phyloP scores from a whole-genome alignment of 53 echinoderm and acorn worm species.

The Pentamera pediparva region DNA sequence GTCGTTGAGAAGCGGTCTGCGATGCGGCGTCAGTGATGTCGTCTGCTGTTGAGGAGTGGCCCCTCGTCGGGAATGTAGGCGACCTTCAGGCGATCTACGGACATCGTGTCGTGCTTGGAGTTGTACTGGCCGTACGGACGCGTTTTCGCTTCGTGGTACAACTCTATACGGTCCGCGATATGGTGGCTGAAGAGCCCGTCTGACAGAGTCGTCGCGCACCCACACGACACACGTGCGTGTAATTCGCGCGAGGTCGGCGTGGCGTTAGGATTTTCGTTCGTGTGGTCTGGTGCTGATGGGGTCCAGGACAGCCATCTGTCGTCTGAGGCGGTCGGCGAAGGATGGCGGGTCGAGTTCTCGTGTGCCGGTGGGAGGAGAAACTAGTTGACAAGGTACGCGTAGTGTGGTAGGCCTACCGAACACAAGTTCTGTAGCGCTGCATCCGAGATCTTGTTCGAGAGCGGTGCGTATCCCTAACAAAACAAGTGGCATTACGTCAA shows the following conservation, averaged over 20 bases:
- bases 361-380: not conserved
- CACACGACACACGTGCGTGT: too few relatives aligned
- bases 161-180: slow-evolving; percentile 24
- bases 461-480: slow-evolving; percentile 16
- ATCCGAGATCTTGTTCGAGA: slow-evolving; percentile 3
- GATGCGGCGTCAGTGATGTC: not conserved
- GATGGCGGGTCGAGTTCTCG: too few relatives aligned
- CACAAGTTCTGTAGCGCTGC: slow-evolving; percentile 21
- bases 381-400: slow-evolving; percentile 1
- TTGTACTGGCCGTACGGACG: slow-evolving; percentile 21
- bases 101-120: slow-evolving; percentile 10
- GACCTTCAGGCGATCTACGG: too few relatives aligned
- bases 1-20: not conserved
- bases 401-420: too few relatives aligned
- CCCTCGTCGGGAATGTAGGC: too few relatives aligned
- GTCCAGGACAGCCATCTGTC: slow-evolving; percentile 13
- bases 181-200: slow-evolving; percentile 21
- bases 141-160: slow-evolving; percentile 3
- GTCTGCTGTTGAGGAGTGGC: too few relatives aligned
- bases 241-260: slow-evolving; percentile 15
- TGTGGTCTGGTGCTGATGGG: not conserved
- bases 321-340: too few relatives aligned
- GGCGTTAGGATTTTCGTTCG: not conserved
- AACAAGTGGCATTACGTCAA: slow-evolving; percentile 14
- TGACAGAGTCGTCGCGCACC: slow-evolving; percentile 27